Base-by-base conservation (phyloP, 2,888 invertebrate genomes). In the Halocaridina rubra region DNA sequence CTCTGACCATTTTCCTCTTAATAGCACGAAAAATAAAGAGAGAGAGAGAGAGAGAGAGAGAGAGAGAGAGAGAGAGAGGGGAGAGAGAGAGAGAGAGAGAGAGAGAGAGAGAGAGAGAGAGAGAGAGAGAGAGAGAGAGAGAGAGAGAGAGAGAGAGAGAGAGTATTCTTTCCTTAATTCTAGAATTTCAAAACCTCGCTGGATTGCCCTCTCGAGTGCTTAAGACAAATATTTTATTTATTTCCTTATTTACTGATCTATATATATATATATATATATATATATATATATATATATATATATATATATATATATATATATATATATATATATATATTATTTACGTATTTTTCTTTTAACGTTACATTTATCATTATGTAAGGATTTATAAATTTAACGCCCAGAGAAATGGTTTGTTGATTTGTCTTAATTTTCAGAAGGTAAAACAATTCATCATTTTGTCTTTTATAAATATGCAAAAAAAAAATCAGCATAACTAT, bases 61-160 rank as follows among this genome's bases (percentile, higher is more conserved):
- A 46, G 59, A 57, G 57, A 57, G 76, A 19, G 76, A 46, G 46
- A 27, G 59, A 76, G 76, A 22, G 46, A 27, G 61, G 33, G 39
- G 22, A 53, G 57, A 59, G 2, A 1, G 24, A 1, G 22, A 0
- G 27, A 19, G 1, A 72, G 33, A 72, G 29, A 32, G 72, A 72
- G 72, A 46, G 75, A 75, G 75, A 74, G 74, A 74, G 74, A 74
- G 74, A 74, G 74, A 74, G 74, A 74, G 74, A 74, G 74, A 74
- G 74, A 74, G 74, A 74, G 74, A 74, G 74, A 59, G 76, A 59
- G 59, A 29, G 59, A 76, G 76, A 59, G 30, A 29, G 59, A 57
- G 76, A 59, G 76, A 24, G 24, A 19, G 53, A 22, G 46, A 75
- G 53, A 39, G 46, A 24, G 46, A 46, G 24, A 2, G 13, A 32